Conservation (phyloP, 2,797 vertebrate species). For the Melanotaenia pygmaea region DNA sequence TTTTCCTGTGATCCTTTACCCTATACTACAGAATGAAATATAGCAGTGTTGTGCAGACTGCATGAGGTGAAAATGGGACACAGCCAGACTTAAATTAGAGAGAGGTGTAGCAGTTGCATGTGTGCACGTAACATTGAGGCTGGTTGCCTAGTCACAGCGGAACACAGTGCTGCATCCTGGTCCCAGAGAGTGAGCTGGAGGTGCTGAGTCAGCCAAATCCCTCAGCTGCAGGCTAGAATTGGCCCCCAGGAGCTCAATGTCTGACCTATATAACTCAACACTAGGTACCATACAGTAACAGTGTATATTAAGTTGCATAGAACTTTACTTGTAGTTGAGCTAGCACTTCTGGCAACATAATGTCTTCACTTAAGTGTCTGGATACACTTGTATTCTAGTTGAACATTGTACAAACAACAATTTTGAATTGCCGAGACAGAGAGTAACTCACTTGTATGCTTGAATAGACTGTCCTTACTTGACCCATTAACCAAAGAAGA, state of each 20-base stretch:
- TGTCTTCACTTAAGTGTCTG: conserved; percentile 10
- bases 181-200: conserved; percentile 73
- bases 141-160: conserved; percentile 82
- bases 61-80: conserved; percentile 74
- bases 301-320: conserved; percentile 60
- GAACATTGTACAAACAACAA: conserved; percentile 1
- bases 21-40: conserved; percentile 44
- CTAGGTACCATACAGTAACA: conserved; percentile 47
- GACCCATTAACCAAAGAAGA: conserved; percentile 34
- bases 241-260: conserved; percentile 76
- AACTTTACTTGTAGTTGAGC: conserved; percentile 56
- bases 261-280: conserved; percentile 78
- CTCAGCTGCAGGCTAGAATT: conserved; percentile 78
- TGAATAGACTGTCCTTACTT: conserved; percentile 43
- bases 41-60: conserved; percentile 62
- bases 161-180: conserved; percentile 72
- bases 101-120: conserved; percentile 66
- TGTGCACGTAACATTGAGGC: conserved; percentile 75
- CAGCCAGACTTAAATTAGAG: conserved; percentile 77
- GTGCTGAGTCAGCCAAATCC: conserved; percentile 79
- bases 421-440: neutral
- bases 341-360: conserved; percentile 37
- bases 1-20: conserved; percentile 41
- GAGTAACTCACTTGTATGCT: conserved; percentile 9
- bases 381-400: neutral